phyloP scores from a whole-genome alignment of 2,113 vertebrate species.

The Gymnogyps californianus region DNA sequence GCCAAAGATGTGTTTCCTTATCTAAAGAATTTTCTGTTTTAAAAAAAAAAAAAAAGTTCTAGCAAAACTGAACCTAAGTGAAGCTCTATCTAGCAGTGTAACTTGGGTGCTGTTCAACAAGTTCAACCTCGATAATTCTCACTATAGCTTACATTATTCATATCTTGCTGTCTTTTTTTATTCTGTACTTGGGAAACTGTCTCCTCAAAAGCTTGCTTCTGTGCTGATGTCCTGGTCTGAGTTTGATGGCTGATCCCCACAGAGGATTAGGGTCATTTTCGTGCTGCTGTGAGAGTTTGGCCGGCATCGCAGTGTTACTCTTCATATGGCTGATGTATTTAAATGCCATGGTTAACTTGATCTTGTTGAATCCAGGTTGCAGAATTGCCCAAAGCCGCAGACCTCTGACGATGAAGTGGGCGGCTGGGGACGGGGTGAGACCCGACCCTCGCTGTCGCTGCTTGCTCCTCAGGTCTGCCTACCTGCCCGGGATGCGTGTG shows the following conservation, averaged over 20 bases:
- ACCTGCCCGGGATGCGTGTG: accelerated
- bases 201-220: not conserved
- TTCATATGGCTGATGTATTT: accelerated
- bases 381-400: accelerated
- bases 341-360: accelerated
- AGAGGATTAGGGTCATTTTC: accelerated
- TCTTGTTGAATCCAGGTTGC: accelerated
- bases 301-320: accelerated
- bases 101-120: not conserved
- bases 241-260: accelerated
- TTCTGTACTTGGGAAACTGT: not conserved
- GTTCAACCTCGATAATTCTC: not conserved
- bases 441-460: accelerated
- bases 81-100: not conserved
- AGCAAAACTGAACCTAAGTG: not conserved
- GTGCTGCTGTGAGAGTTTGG: accelerated
- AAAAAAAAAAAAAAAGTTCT: not conserved
- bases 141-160: accelerated
- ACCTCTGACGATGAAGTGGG: accelerated
- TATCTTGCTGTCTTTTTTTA: not conserved
- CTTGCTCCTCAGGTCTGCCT: accelerated
- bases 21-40: not conserved
- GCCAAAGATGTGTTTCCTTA: not conserved
- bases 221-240: not conserved
- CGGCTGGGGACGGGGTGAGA: accelerated